phyloP scores from a whole-genome alignment of 2,797 vertebrate genomes.

The Sylvilagus floridanus region DNA sequence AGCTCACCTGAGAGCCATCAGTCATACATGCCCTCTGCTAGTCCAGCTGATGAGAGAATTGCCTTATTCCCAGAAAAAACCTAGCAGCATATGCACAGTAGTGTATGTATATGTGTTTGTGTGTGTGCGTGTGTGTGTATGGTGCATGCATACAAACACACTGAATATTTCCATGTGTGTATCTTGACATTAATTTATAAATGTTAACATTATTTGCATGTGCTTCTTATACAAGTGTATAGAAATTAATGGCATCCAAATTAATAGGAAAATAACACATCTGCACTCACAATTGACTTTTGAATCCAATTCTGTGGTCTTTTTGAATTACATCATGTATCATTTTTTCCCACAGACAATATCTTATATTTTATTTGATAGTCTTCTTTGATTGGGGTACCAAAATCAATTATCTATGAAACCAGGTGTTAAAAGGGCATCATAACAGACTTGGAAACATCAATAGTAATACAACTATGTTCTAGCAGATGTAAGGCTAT shows the following conservation, averaged over 20 bases:
- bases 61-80: neutral
- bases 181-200: neutral
- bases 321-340: neutral
- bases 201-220: neutral
- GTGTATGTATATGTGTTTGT: no score
- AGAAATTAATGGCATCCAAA: neutral
- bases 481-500: neutral
- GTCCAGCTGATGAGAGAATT: neutral
- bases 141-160: neutral
- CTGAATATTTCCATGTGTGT: no score
- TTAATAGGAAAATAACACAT: neutral
- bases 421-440: neutral
- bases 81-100: neutral
- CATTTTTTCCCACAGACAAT: neutral
- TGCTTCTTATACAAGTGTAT: neutral
- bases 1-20: rapidly evolving
- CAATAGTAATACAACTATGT: neutral
- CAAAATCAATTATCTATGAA: neutral
- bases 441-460: neutral
- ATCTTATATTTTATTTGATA: neutral
- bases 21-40: neutral
- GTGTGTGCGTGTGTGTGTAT: no score
- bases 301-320: neutral
- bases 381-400: neutral
- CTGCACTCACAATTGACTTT: neutral